Conservation (phyloP, 2,888 invertebrate species). For the Sphaeridia pumilis region DNA sequence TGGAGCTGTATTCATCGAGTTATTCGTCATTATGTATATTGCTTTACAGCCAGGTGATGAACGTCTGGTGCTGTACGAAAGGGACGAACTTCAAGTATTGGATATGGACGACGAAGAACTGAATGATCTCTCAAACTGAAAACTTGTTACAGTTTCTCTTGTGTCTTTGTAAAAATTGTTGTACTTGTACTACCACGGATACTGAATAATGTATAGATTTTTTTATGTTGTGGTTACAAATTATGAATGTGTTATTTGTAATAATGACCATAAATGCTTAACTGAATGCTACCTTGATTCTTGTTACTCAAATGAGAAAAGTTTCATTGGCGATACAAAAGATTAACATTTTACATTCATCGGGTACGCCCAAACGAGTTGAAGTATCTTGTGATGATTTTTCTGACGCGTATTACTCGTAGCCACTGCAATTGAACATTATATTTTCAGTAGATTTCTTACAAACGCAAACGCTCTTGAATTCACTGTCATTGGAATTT, state of each 20-base stretch:
- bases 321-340: no score
- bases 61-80: constrained; percentile 8
- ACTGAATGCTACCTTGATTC: background rate
- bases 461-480: background rate
- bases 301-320: no score
- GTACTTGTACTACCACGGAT: background rate
- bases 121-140: constrained; percentile 2
- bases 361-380: background rate
- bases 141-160: background rate
- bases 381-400: background rate
- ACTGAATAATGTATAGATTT: background rate
- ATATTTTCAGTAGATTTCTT: background rate
- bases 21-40: background rate
- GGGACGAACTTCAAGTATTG: constrained; percentile 8
- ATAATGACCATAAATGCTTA: background rate
- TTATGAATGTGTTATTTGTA: background rate
- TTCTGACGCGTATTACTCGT: constrained; percentile 14
- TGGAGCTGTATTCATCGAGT: background rate
- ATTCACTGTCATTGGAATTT: no score
- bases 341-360: no score
- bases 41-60: constrained; percentile 2
- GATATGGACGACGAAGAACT: constrained; percentile 7
- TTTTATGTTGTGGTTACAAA: background rate
- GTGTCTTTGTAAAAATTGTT: background rate
- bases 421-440: constrained; percentile 15